A percentile compares a stretch with the other conserved stretches of the same genome.
These are phyloP conservation scores for Hylomyscus alleni DNA, from an alignment of 2,797 vertebrate genomes.

Conservation along the genomic window DNA sequence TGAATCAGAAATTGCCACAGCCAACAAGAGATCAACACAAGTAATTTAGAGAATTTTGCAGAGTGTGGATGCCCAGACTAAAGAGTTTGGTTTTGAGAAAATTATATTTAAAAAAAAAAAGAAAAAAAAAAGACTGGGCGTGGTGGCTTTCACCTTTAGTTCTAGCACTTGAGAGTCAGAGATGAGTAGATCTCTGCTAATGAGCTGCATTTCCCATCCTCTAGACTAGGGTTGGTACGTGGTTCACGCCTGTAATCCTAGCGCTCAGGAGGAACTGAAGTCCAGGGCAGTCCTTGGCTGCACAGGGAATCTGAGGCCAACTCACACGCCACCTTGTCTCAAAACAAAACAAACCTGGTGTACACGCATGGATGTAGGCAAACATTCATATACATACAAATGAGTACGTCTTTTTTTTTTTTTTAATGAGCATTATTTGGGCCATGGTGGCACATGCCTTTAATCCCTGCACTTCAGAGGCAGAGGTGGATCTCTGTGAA, in stretches of 20 bases:
- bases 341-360: not conserved
- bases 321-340: not conserved
- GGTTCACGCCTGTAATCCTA: not conserved
- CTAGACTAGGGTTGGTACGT: not conserved
- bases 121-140: no score
- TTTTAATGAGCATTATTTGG: not conserved
- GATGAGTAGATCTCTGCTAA: not conserved
- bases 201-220: not conserved
- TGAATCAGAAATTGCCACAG: not conserved
- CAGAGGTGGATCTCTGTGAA: not conserved
- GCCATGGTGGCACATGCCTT: not conserved
- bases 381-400: not conserved
- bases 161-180: not conserved
- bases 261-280: not conserved
- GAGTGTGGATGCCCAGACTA: not conserved
- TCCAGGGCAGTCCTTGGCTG: not conserved
- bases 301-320: not conserved
- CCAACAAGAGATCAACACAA: not conserved
- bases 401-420: not conserved
- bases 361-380: not conserved
- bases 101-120: not conserved
- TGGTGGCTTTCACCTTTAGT: not conserved
- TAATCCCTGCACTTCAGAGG: not conserved
- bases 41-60: conserved; percentile 42
- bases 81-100: conserved; percentile 56